phyloP scores from a whole-genome alignment of 1,140 invertebrate species.

The Pissodes strobi region DNA sequence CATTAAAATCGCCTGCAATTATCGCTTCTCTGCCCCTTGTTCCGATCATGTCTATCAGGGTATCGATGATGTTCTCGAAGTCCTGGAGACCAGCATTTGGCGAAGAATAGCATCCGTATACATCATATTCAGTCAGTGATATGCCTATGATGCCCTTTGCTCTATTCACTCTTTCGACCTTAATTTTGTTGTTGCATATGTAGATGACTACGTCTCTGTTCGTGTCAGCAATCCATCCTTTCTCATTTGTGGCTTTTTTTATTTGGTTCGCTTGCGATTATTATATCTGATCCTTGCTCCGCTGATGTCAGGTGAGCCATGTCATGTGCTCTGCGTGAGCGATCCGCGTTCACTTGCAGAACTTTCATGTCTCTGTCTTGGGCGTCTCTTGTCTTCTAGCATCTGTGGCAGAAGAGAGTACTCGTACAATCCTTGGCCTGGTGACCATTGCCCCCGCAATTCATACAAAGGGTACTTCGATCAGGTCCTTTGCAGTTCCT shows the following conservation, averaged over 20 bases:
- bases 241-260: slow-evolving; percentile 14
- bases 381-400: too few species aligned
- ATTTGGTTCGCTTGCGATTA: slow-evolving; percentile 20
- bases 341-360: slow-evolving; percentile 7
- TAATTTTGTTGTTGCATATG: not conserved
- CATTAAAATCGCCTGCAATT: slow-evolving; percentile 35
- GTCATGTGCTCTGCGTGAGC: not conserved
- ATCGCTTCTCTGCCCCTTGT: not conserved
- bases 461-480: too few species aligned
- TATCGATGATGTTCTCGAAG: not conserved
- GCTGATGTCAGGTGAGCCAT: not conserved
- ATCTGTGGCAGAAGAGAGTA: too few species aligned
- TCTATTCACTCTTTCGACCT: not conserved
- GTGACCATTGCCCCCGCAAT: too few species aligned
- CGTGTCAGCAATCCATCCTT: slow-evolving; percentile 5
- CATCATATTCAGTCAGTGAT: not conserved
- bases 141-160: not conserved
- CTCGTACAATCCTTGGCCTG: too few species aligned
- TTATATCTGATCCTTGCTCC: slow-evolving; percentile 1
- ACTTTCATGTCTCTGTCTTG: too few species aligned
- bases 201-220: slow-evolving; percentile 6
- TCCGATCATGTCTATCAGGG: not conserved
- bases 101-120: slow-evolving; percentile 12
- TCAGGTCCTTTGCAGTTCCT: too few species aligned
- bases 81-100: not conserved